A percentile compares a stretch with the other conserved stretches of the same genome.
phyloP scores from a whole-genome alignment of 2,797 vertebrate genomes.

The Hydrophis major region DNA sequence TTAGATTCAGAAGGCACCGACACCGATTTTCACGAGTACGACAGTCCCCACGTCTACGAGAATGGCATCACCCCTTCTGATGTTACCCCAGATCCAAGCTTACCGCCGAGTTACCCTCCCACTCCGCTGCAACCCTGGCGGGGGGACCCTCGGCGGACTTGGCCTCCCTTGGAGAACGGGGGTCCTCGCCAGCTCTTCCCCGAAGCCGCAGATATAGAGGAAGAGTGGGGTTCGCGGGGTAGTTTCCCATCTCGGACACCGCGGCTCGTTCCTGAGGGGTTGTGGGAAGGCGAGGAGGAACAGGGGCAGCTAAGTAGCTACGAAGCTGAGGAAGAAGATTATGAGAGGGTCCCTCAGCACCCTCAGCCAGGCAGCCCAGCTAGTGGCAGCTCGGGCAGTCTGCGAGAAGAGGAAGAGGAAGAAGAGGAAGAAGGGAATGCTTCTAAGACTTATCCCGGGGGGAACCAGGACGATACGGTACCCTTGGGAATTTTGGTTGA shows the following conservation, averaged over 20 bases:
- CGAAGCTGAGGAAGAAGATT: slow-evolving; percentile 64
- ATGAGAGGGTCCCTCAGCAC: slow-evolving; percentile 46
- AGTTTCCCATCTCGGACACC: slow-evolving; percentile 60
- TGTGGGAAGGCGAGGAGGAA: slow-evolving; percentile 61
- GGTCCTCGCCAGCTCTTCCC: slow-evolving; percentile 17
- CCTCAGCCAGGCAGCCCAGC: slow-evolving; percentile 49
- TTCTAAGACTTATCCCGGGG: slow-evolving; percentile 31
- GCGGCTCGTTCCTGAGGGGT: slow-evolving; percentile 61
- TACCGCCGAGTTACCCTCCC: slow-evolving; percentile 67
- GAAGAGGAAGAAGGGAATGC: background rate
- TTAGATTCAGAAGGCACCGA: slow-evolving; percentile 66
- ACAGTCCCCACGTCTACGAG: slow-evolving; percentile 66
- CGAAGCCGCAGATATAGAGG: slow-evolving; percentile 2
- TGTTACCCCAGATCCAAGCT: slow-evolving; percentile 63
- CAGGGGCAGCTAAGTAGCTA: slow-evolving; percentile 52
- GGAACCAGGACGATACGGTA: slow-evolving; percentile 26
- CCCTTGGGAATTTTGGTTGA: slow-evolving; percentile 9
- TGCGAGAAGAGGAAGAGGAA: slow-evolving; percentile 62
- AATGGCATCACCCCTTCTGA: slow-evolving; percentile 71
- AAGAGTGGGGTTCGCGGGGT: slow-evolving; percentile 47
- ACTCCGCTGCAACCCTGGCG: slow-evolving; percentile 63
- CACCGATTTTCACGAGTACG: slow-evolving; percentile 63
- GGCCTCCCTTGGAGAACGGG: slow-evolving; percentile 34
- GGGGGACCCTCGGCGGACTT: slow-evolving; percentile 50
- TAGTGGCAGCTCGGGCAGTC: slow-evolving; percentile 66